These are phyloP conservation scores for Sceloporus tristichus DNA, from an alignment of 2,113 vertebrate species.

Conservation along the genomic window DNA sequence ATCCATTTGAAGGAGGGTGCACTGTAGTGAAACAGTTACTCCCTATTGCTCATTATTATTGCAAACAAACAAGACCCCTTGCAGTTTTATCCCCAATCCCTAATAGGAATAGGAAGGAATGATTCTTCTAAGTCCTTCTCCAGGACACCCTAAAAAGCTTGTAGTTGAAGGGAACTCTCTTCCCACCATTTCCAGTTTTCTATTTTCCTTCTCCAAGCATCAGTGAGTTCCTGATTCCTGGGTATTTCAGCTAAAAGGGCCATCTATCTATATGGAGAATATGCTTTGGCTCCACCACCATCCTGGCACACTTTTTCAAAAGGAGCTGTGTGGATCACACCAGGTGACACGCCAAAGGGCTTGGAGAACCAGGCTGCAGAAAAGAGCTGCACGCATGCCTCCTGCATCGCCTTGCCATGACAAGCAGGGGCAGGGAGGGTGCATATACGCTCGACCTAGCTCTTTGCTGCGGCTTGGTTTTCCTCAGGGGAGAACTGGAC, in stretches of 20 bases:
- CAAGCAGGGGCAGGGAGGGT: no score
- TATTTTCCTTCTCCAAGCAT: neutral
- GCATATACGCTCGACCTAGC: no score
- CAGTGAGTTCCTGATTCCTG: neutral
- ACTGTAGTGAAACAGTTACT: neutral
- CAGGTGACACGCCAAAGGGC: no score
- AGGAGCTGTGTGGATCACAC: no score
- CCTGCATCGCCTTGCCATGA: no score
- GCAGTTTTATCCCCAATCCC: no score
- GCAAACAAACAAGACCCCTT: no score
- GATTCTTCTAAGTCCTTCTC: neutral
- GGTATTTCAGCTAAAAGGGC: neutral
- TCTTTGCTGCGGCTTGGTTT: no score
- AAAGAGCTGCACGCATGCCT: no score
- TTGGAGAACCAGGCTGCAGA: no score
- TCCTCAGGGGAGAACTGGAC: no score
- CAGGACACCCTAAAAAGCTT: neutral
- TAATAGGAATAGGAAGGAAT: neutral
- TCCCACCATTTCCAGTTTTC: neutral
- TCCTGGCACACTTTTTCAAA: no score
- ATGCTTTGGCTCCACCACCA: neutral
- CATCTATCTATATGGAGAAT: neutral
- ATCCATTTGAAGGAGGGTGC: neutral
- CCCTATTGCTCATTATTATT: neutral
- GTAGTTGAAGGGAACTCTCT: neutral